These are phyloP conservation scores for Drosophila pseudoobscura DNA, from an alignment of 1,140 invertebrate species.

Conservation along the genomic window DNA sequence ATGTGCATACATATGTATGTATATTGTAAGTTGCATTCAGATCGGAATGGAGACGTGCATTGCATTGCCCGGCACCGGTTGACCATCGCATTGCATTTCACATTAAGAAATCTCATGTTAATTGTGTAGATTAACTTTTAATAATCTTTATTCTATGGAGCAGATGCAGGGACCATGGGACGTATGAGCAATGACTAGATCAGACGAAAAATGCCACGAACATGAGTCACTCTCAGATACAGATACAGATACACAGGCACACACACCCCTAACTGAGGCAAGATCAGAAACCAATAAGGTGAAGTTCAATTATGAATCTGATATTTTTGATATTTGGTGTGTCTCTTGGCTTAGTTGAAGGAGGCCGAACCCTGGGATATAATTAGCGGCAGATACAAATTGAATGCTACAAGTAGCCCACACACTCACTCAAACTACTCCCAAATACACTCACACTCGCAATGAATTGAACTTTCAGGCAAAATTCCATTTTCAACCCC, in stretches of 20 bases:
- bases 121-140: conserved; percentile 61
- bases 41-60: conserved; percentile 19
- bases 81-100: conserved; percentile 70
- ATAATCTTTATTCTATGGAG: conserved; percentile 12
- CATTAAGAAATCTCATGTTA: conserved; percentile 75
- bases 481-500: conserved; percentile 68
- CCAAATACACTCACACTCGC: conserved; percentile 4
- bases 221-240: not conserved
- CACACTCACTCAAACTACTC: conserved; percentile 18
- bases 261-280: conserved; percentile 47
- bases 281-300: conserved; percentile 40
- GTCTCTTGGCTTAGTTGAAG: conserved; percentile 37
- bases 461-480: conserved; percentile 54
- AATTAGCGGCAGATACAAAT: conserved; percentile 64
- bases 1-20: not conserved
- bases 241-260: conserved; percentile 7
- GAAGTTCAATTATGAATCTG: conserved; percentile 68
- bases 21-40: conserved; percentile 28
- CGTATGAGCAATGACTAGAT: conserved; percentile 54
- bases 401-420: conserved; percentile 39
- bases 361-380: conserved; percentile 63
- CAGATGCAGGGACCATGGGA: conserved; percentile 31
- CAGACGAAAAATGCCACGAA: conserved; percentile 14
- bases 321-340: conserved; percentile 19
- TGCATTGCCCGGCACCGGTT: conserved; percentile 68